Evolutionary conservation across 1,140 invertebrate species (phyloP).

Genomic region (Thalassaphorura encarpata): DNA sequence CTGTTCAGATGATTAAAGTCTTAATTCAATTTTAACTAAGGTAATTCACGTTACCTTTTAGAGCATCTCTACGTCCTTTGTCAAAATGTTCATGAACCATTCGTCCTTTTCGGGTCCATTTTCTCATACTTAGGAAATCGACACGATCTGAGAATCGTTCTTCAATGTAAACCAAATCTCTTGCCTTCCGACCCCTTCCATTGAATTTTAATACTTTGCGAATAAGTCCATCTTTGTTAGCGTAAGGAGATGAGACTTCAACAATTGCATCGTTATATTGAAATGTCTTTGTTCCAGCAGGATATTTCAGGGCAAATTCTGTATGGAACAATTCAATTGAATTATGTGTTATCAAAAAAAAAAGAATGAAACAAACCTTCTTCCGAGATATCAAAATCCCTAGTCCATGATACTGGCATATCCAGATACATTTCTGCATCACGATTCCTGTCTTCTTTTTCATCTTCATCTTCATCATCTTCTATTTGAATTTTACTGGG

Average conservation of each 20-base stretch:
- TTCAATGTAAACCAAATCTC: slow-evolving; percentile 46
- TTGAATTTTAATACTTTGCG: slow-evolving; percentile 56
- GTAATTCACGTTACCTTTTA: slow-evolving; percentile 42
- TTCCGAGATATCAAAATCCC: slow-evolving; percentile 53
- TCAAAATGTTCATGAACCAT: slow-evolving; percentile 54
- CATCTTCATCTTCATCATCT: slow-evolving; percentile 33
- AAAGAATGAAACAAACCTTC: slow-evolving; percentile 44
- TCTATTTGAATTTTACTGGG: not conserved
- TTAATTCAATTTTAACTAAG: not conserved
- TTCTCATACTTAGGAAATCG: slow-evolving; percentile 53
- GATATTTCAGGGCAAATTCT: slow-evolving; percentile 65
- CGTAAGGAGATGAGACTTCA: slow-evolving; percentile 66
- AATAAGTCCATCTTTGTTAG: slow-evolving; percentile 56
- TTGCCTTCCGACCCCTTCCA: slow-evolving; percentile 50
- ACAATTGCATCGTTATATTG: slow-evolving; percentile 63
- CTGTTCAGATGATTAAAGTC: slow-evolving; percentile 38
- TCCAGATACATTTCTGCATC: slow-evolving; percentile 61
- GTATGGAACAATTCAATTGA: slow-evolving; percentile 31
- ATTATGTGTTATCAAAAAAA: not conserved
- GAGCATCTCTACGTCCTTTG: slow-evolving; percentile 54
- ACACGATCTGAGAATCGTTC: slow-evolving; percentile 59
- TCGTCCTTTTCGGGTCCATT: slow-evolving; percentile 47
- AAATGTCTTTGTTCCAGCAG: slow-evolving; percentile 56
- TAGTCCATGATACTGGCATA: slow-evolving; percentile 68
- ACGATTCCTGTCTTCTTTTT: slow-evolving; percentile 38